Conservation (phyloP, 2,113 vertebrate species). For the Heptranchias perlo region DNA sequence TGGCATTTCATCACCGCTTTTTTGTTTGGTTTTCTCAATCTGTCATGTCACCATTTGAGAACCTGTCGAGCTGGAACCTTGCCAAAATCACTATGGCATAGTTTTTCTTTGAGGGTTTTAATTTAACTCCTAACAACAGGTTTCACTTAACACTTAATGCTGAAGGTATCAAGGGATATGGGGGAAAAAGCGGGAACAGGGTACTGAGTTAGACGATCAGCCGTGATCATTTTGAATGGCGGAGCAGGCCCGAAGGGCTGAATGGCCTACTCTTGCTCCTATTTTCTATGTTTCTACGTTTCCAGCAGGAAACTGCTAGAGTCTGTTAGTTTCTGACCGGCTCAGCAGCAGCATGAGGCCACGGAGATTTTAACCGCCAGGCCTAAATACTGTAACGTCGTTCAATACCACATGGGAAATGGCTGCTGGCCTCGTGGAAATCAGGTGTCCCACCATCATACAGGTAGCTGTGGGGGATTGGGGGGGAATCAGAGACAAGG, state of each 20-base stretch:
- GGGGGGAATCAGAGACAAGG: too few species aligned
- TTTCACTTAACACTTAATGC: too few species aligned
- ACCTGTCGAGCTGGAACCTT: not conserved
- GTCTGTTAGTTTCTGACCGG: not conserved
- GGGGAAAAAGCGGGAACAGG: too few species aligned
- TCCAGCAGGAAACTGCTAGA: not conserved
- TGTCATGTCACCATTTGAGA: not conserved
- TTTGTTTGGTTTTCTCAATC: not conserved
- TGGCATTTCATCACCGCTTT: not conserved
- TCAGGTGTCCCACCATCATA: not conserved
- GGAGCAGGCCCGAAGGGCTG: too few species aligned
- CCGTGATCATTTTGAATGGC: too few species aligned
- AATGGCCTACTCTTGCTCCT: too few species aligned
- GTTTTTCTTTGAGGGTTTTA: not conserved
- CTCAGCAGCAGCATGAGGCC: not conserved
- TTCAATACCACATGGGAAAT: too few species aligned
- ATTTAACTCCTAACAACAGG: not conserved
- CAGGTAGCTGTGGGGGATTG: too few species aligned
- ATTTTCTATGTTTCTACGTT: too few species aligned
- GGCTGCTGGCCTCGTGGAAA: not conserved
- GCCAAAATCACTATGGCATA: not conserved
- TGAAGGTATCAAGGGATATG: too few species aligned
- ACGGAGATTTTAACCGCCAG: not conserved
- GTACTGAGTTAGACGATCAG: too few species aligned
- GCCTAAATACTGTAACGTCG: too few species aligned